A percentile compares a stretch with the other conserved stretches of the same genome.
These are phyloP conservation scores for Etheostoma spectabile DNA, from an alignment of 2,113 vertebrate species.

Conservation along the genomic window DNA sequence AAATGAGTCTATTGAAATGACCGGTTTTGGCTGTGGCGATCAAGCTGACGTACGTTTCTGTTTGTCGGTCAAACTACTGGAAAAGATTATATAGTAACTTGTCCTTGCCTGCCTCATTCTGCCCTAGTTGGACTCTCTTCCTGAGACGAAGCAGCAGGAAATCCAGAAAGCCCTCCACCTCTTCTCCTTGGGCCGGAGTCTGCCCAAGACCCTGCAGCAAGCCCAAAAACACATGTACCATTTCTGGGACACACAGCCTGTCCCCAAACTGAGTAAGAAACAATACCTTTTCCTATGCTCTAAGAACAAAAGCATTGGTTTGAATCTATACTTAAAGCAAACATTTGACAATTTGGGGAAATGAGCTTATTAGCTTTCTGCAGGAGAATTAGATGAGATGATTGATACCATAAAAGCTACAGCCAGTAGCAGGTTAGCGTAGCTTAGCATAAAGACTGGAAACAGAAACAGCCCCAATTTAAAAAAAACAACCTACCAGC, in stretches of 20 bases:
- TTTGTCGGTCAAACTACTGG: background rate
- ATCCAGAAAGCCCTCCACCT: conserved; percentile 98
- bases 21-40: background rate
- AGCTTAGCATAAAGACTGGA: background rate
- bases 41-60: background rate
- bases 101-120: conserved; percentile 23
- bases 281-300: background rate
- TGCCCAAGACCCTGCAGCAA: conserved; percentile 93
- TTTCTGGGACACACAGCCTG: conserved; percentile 98
- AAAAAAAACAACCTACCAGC: background rate
- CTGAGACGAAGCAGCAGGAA: conserved; percentile 96
- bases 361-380: background rate
- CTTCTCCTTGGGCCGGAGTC: conserved; percentile 90
- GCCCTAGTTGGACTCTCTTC: conserved; percentile 90
- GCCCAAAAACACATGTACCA: conserved; percentile 91
- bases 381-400: background rate
- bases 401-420: background rate
- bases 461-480: background rate
- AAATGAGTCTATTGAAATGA: background rate
- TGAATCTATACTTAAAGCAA: background rate
- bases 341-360: background rate
- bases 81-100: background rate
- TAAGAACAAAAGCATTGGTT: background rate
- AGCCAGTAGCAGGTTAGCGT: background rate
- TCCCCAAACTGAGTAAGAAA: conserved; percentile 91